These are phyloP conservation scores for Sweltsa coloradensis DNA, from an alignment of 1,140 invertebrate genomes.

Conservation along the genomic window DNA sequence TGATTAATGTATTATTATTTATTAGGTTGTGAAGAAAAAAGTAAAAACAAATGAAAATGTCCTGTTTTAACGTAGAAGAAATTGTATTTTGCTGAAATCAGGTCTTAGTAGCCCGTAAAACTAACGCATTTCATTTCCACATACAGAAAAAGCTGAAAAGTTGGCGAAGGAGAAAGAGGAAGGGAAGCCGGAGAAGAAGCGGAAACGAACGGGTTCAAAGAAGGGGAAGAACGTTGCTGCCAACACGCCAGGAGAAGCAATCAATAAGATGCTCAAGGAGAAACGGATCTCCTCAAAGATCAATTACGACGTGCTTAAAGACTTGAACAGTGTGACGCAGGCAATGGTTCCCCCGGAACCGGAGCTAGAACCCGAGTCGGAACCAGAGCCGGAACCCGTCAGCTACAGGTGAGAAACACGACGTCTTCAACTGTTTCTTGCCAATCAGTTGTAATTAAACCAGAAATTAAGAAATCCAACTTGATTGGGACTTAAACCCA, in stretches of 20 bases:
- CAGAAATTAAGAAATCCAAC: not conserved
- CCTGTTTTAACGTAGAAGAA: too few species aligned
- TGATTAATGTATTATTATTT: too few species aligned
- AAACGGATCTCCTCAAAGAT: constrained; percentile 95
- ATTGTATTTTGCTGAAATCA: too few species aligned
- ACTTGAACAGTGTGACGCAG: constrained; percentile 40
- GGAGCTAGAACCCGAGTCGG: too few species aligned
- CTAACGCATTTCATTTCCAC: too few species aligned
- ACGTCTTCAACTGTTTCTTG: not conserved
- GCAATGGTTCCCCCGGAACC: not conserved
- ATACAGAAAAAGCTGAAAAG: constrained; percentile 69
- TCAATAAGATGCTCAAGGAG: constrained; percentile 88
- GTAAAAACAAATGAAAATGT: too few species aligned
- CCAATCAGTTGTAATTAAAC: not conserved
- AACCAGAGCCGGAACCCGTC: too few species aligned
- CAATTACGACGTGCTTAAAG: constrained; percentile 92
- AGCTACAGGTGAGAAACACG: not conserved
- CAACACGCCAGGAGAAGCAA: constrained; percentile 59
- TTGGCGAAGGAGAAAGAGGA: constrained; percentile 59
- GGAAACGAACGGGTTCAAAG: constrained; percentile 25
- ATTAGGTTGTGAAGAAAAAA: too few species aligned
- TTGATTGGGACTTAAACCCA: not conserved
- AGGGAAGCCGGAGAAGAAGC: constrained; percentile 66
- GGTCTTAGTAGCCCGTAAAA: too few species aligned
- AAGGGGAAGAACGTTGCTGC: constrained; percentile 7